Percentiles rank a stretch among this genome's conserved stretches.
phyloP scores from a whole-genome alignment of 1,140 invertebrate species.

The Stegodyphus dumicola region DNA sequence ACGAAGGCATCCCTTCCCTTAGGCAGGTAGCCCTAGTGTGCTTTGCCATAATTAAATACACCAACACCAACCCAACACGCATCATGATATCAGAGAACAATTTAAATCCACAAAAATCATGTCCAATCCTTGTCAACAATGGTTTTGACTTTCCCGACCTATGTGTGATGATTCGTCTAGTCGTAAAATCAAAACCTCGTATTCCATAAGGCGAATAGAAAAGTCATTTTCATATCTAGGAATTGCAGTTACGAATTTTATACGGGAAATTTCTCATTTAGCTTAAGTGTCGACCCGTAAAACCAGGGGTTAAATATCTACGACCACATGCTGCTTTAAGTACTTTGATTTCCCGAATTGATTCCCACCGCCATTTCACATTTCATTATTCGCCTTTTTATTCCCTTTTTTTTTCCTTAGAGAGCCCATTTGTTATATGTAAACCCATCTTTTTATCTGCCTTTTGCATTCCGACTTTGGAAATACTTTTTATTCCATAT shows the following conservation, averaged over 20 bases:
- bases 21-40: no score
- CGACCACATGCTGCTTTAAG: conserved; percentile 41
- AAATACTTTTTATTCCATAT: conserved; percentile 51
- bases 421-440: conserved; percentile 57
- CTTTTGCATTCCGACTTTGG: conserved; percentile 48
- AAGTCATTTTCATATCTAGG: no score
- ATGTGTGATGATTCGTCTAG: no score
- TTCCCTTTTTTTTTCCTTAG: neutral
- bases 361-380: conserved; percentile 36
- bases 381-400: conserved; percentile 52
- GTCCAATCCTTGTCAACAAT: no score
- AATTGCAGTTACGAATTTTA: conserved; percentile 7
- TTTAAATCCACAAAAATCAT: no score
- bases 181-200: no score
- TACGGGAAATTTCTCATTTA: conserved; percentile 12
- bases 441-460: conserved; percentile 60
- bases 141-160: no score
- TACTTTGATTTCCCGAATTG: conserved; percentile 40
- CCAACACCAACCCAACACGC: no score
- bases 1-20: no score
- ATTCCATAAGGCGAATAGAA: no score
- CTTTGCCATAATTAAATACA: no score
- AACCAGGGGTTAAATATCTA: conserved; percentile 15
- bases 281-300: conserved; percentile 1
- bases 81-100: no score